Base-by-base conservation (phyloP, 2,888 invertebrate genomes). In the Athalia cordata region DNA sequence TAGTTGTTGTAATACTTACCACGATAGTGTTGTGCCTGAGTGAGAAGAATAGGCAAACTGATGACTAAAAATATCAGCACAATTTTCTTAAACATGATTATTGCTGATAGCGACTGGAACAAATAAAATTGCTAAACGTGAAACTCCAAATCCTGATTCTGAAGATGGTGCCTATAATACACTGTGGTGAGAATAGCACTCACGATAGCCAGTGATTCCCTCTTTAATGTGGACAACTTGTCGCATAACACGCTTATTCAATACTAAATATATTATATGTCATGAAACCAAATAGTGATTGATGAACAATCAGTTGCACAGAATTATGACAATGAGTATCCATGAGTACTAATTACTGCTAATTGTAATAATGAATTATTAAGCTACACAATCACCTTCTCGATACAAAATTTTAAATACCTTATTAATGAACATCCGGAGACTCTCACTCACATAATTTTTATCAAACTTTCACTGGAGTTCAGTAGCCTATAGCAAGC, bases 391-490 rank as follows among this genome's bases (percentile, higher is more conserved):
- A 67, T 52, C 7, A 4, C 50, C 15, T 52, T 50, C 0, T 67
- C 29, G 15, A n/a, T 52, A 67, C 5, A 6, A 5, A 66, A 66
- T 67, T 67, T 15, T 8, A 15, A 52, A 52, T 29, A 15, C 11
- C 29, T 67, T 6, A 11, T 67, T 67, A 29, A 7, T 52, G 47
- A 47, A 2, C 11, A n/a, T 49, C 15, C 29, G 5, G 3, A 4
- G 59, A 72, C 72, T 72, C 47, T 72, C 47, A 72, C 72, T 72
- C 15, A 72, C 72, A 55, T 55, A 13, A 59, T 47, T 47, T 47
- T 47, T 8, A 70, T 47, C 45, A 57, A 52, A 72, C 72, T 72
- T 72, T 72, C 72, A 72, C 72, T 59, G 57, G 59, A 59, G 72
- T 29, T 45, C 72, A 57, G 59, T 57, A 57, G 47, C 59, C 59